Evolutionary conservation across 1,140 invertebrate genomes (phyloP), one percentile per base, ranked within the genome.

Genomic region (Cydia amplana): DNA sequence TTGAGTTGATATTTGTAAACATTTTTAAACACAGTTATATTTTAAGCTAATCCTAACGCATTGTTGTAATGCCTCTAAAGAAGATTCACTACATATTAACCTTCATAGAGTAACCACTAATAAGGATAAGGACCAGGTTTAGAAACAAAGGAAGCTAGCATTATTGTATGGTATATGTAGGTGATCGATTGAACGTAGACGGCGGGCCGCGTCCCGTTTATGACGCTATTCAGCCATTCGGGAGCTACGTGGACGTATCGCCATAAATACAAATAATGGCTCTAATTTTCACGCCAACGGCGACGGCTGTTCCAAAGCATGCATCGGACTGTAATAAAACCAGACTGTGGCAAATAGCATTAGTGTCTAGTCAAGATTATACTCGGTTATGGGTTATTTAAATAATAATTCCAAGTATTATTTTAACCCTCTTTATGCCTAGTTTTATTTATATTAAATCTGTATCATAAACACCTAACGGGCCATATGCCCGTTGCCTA

Each of bases 221-320:
- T 70, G 28, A 32, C 32, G 36, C 65, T 36, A 18, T 36, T n/a
- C 65, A 40, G 65, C 36, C 65, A n/a, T 40, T n/a, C 65, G 65
- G 65, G 55, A 60, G 65, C 28, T 36, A 60, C 55, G 65, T 18
- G 65, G 65, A 70, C 32, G 65, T 40, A 70, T 70, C 65, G 65
- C 65, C 65, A 36, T 70, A 70, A 43, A 70, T 70, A 70, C 65
- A 40, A 67, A 70, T 40, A 40, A 70, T 70, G 65, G 32, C 65
- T 40, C 28, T 70, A 70, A 70, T 70, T 70, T 70, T 70, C 65
- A 36, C 36, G 65, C 65, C 65, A 40, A 70, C 32, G 65, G 65
- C 55, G 55, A 60, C 20, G 55, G 28, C 65, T 70, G 32, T 40
- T 70, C 65, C 16, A 40, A 18, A 36, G 28, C 32, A 60, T 40